Evolutionary conservation across 1,140 invertebrate genomes (phyloP).

Genomic region (Sesamia nonagrioides): DNA sequence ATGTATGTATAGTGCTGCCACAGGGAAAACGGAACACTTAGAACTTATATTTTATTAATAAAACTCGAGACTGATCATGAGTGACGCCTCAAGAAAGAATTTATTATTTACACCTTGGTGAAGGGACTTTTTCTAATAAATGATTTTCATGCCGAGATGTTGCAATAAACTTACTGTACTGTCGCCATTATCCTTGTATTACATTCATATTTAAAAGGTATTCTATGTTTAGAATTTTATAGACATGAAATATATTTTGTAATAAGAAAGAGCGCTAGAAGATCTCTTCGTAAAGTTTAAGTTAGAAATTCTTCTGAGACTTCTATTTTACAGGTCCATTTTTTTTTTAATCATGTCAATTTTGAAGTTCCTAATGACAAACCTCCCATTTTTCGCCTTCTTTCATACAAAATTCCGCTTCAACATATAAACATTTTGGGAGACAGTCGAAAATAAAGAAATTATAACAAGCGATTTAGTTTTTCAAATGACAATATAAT

Average conservation of each 20-base stretch:
- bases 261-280: too few species aligned
- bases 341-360: too few species aligned
- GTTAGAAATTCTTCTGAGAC: too few species aligned
- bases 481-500: background rate
- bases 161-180: background rate
- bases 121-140: slow-evolving; percentile 5
- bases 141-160: background rate
- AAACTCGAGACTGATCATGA: background rate
- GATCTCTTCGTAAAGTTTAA: too few species aligned
- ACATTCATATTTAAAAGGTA: slow-evolving; percentile 1
- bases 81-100: slow-evolving; percentile 1
- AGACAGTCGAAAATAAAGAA: background rate
- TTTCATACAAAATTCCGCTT: too few species aligned
- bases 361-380: too few species aligned
- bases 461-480: slow-evolving; percentile 9
- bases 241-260: background rate
- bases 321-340: too few species aligned
- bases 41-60: slow-evolving; percentile 7
- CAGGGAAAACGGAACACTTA: slow-evolving; percentile 11
- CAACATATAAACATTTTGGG: background rate
- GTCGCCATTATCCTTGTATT: background rate
- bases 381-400: too few species aligned
- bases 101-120: slow-evolving; percentile 18
- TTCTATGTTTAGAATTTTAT: background rate
- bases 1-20: background rate